phyloP scores from a whole-genome alignment of 37 sponge, comb jelly and placozoan species.

The Oscarella lobularis region DNA sequence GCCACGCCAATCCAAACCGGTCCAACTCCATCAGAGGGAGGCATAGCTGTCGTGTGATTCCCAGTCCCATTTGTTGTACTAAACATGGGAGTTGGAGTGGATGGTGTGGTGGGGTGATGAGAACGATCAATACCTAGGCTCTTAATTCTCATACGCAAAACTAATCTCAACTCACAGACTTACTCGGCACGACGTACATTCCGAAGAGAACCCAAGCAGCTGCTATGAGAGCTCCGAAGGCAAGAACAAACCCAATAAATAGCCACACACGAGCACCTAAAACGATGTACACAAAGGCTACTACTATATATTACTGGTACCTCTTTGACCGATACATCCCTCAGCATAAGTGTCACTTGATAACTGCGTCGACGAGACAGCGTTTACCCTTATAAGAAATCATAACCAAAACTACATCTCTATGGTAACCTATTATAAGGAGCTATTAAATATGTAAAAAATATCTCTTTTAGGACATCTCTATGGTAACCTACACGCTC shows the following conservation, averaged over 20 bases:
- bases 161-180: no score
- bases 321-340: background rate
- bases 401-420: background rate
- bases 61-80: background rate
- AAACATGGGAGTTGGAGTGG: background rate
- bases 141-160: no score
- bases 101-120: background rate
- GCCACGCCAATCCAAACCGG: background rate
- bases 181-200: background rate
- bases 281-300: no score
- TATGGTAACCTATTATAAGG: no score
- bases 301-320: background rate
- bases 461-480: no score
- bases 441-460: no score
- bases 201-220: background rate
- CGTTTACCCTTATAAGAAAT: background rate
- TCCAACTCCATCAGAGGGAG: background rate
- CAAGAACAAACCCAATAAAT: background rate
- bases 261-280: constrained; percentile 2
- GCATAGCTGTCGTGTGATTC: background rate
- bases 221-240: background rate
- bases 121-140: background rate
- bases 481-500: no score
- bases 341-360: background rate
- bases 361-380: background rate